These are phyloP conservation scores for Andrena dorsata DNA, from an alignment of 2,888 invertebrate genomes.

Conservation along the genomic window DNA sequence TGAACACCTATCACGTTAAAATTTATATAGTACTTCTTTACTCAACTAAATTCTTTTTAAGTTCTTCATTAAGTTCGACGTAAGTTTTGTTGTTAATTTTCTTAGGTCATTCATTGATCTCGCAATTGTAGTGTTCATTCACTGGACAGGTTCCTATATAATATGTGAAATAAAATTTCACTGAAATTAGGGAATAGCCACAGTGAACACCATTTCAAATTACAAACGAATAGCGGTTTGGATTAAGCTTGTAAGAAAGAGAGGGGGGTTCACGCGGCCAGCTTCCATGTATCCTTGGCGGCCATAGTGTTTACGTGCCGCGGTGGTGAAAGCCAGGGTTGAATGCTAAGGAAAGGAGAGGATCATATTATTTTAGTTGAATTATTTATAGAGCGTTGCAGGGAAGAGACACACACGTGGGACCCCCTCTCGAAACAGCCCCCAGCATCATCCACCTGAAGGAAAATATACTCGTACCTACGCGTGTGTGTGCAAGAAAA, in stretches of 20 bases:
- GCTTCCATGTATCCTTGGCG: slow-evolving; percentile 35
- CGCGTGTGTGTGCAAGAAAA: neutral
- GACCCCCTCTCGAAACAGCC: neutral
- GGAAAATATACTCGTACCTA: neutral
- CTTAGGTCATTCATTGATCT: too few relatives aligned
- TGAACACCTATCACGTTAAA: too few relatives aligned
- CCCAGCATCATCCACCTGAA: slow-evolving; percentile 18
- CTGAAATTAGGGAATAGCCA: too few relatives aligned
- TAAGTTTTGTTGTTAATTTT: too few relatives aligned
- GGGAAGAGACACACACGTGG: slow-evolving; percentile 15
- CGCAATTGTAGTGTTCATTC: too few relatives aligned
- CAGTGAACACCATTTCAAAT: neutral
- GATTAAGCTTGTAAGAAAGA: neutral
- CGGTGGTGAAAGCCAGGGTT: slow-evolving; percentile 64
- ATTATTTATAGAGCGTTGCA: slow-evolving; percentile 82
- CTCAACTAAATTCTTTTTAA: too few relatives aligned
- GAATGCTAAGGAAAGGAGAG: slow-evolving; percentile 66
- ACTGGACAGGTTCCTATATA: too few relatives aligned
- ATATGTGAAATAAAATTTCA: too few relatives aligned
- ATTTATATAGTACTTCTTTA: too few relatives aligned
- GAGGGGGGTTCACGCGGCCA: slow-evolving; percentile 12
- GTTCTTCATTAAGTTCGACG: too few relatives aligned
- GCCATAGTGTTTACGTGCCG: slow-evolving; percentile 58
- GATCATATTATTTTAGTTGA: slow-evolving; percentile 82
- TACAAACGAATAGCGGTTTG: neutral